Percentiles rank a stretch among this genome's conserved stretches.
Evolutionary conservation across 2,888 invertebrate species (phyloP).

Genomic region (Scaptomyza reducta): DNA sequence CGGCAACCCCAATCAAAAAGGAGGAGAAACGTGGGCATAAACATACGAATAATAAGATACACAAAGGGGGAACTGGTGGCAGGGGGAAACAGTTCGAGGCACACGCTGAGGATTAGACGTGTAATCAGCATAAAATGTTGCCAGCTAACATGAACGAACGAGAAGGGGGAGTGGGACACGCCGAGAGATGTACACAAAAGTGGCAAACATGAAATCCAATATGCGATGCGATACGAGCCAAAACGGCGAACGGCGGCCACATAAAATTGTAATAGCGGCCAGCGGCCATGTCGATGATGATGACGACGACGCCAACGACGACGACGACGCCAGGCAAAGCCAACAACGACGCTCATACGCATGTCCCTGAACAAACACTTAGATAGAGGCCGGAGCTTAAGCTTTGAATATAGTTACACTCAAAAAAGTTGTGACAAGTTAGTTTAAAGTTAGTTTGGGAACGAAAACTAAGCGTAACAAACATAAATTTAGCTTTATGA

Average conservation of each 20-base stretch:
- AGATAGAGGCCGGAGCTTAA: slow-evolving; percentile 14
- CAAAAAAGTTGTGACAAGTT: neutral
- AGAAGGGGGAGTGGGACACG: neutral
- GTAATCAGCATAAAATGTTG: slow-evolving; percentile 79
- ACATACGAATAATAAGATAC: neutral
- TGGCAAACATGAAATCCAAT: slow-evolving; percentile 78
- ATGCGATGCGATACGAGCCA: slow-evolving; percentile 41
- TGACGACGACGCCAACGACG: slow-evolving; percentile 36
- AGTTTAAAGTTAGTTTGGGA: too few relatives aligned
- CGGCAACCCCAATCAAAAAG: slow-evolving; percentile 27
- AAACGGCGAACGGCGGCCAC: slow-evolving; percentile 33
- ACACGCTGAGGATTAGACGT: slow-evolving; percentile 78
- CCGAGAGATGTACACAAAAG: slow-evolving; percentile 47
- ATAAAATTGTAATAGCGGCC: slow-evolving; percentile 60
- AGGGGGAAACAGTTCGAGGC: slow-evolving; percentile 48
- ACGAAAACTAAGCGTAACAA: too few relatives aligned
- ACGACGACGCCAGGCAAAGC: slow-evolving; percentile 33
- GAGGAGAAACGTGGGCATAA: neutral
- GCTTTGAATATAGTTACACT: slow-evolving; percentile 11
- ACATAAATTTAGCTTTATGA: too few relatives aligned
- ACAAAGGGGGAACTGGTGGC: neutral
- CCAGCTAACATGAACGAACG: slow-evolving; percentile 7
- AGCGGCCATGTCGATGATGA: slow-evolving; percentile 48
- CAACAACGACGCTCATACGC: slow-evolving; percentile 67
- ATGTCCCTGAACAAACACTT: slow-evolving; percentile 69